phyloP scores from a whole-genome alignment of 1,140 invertebrate species.

The Lasioglossum baleicum region DNA sequence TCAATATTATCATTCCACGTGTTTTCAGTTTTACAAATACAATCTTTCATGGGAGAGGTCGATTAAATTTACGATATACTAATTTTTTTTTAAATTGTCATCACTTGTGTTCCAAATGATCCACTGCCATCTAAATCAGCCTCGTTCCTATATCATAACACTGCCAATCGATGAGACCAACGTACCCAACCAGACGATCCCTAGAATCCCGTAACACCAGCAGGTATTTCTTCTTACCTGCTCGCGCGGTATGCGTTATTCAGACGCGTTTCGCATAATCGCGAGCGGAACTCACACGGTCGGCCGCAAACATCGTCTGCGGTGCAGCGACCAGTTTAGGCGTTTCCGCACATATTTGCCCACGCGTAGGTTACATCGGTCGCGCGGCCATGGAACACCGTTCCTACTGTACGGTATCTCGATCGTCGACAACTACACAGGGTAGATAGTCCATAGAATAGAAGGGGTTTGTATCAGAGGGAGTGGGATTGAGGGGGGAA shows the following conservation, averaged over 20 bases:
- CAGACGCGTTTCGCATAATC: slow-evolving; percentile 44
- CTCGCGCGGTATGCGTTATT: slow-evolving; percentile 8
- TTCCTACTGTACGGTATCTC: slow-evolving; percentile 22
- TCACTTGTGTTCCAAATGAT: too few relatives aligned
- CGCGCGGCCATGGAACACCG: slow-evolving; percentile 13
- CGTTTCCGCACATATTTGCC: slow-evolving; percentile 64
- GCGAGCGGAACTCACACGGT: slow-evolving; percentile 40
- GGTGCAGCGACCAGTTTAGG: slow-evolving; percentile 53
- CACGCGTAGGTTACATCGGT: slow-evolving; percentile 55
- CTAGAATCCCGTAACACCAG: not conserved
- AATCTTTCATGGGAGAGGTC: too few relatives aligned
- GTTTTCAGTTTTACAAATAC: too few relatives aligned
- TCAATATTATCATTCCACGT: too few relatives aligned
- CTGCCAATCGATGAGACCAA: not conserved
- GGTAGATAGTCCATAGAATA: too few relatives aligned
- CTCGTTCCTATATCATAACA: too few relatives aligned
- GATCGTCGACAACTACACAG: not conserved
- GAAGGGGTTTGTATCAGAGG: not conserved
- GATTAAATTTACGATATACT: too few relatives aligned
- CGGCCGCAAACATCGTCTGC: slow-evolving; percentile 66
- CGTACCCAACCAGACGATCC: too few relatives aligned
- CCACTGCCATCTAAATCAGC: not conserved
- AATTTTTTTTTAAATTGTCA: too few relatives aligned
- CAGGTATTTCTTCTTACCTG: slow-evolving; percentile 24
- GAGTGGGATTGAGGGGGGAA: not conserved